phyloP scores from a whole-genome alignment of 1,140 invertebrate genomes.

The Diabrotica undecimpunctata region DNA sequence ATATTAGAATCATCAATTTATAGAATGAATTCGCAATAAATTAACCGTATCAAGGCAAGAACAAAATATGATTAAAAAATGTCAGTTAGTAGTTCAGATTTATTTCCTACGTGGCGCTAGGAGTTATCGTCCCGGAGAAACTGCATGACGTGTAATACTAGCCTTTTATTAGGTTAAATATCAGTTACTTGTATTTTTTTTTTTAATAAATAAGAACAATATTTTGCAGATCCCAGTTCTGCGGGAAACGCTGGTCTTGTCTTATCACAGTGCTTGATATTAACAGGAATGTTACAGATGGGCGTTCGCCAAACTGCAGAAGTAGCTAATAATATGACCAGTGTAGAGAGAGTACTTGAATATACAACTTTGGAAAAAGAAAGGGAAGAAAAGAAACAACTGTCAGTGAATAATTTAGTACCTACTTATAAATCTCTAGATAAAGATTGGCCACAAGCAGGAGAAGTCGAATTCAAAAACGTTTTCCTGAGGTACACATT shows the following conservation, averaged over 20 bases:
- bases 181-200: too few species aligned
- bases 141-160: too few species aligned
- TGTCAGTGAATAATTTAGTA: slow-evolving; percentile 27
- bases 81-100: too few species aligned
- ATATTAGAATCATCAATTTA: too few species aligned
- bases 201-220: too few species aligned
- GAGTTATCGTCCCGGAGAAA: too few species aligned
- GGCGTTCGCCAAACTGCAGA: slow-evolving; percentile 74
- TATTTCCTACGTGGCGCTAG: too few species aligned
- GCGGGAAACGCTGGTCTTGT: slow-evolving; percentile 74
- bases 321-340: slow-evolving; percentile 69
- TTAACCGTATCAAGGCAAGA: too few species aligned
- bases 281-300: slow-evolving; percentile 78
- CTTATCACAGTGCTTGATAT: slow-evolving; percentile 75
- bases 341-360: slow-evolving; percentile 76
- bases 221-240: too few species aligned
- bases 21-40: too few species aligned
- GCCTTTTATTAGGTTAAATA: too few species aligned
- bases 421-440: slow-evolving; percentile 51
- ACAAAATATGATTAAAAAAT: too few species aligned
- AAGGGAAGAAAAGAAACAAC: slow-evolving; percentile 38
- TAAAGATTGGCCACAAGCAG: slow-evolving; percentile 67
- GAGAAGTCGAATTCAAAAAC: slow-evolving; percentile 63
- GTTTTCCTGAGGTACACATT: slow-evolving; percentile 57
- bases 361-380: slow-evolving; percentile 70